A percentile compares a stretch with the other conserved stretches of the same genome.
phyloP scores from a whole-genome alignment of 2,113 vertebrate genomes.

The Australoheros scitulus region DNA sequence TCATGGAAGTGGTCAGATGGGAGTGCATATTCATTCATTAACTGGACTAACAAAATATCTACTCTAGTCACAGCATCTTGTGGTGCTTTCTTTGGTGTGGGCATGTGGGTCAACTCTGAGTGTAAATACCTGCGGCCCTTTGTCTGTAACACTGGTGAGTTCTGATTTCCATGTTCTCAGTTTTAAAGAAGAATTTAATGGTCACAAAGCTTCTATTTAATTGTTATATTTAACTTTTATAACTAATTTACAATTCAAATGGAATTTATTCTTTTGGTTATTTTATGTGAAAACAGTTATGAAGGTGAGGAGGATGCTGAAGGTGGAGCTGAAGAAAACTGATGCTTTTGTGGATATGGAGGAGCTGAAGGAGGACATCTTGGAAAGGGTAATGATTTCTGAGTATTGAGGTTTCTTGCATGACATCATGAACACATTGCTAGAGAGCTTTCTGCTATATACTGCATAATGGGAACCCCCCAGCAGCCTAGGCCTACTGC shows the following conservation, averaged over 20 bases:
- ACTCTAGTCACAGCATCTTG: background rate
- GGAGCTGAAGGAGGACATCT: background rate
- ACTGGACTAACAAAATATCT: background rate
- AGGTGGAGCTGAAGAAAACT: background rate
- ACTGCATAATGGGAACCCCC: too few relatives aligned
- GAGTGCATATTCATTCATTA: background rate
- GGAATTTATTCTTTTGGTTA: background rate
- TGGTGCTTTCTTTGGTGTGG: background rate
- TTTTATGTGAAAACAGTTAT: background rate
- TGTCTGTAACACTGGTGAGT: background rate
- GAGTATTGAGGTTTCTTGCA: background rate
- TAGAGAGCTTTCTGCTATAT: too few relatives aligned
- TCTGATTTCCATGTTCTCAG: background rate
- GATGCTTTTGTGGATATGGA: background rate
- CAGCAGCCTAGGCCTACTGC: too few relatives aligned
- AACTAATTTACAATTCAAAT: background rate
- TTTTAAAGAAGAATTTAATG: background rate
- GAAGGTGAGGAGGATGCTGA: background rate
- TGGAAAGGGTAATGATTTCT: background rate
- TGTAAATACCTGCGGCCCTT: background rate
- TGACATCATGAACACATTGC: background rate
- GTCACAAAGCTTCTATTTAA: background rate
- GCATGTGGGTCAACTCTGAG: background rate
- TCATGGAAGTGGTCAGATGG: background rate
- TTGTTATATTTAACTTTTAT: background rate